Conservation (phyloP, 2,113 vertebrate genomes). For the Ahaetulla prasina region DNA sequence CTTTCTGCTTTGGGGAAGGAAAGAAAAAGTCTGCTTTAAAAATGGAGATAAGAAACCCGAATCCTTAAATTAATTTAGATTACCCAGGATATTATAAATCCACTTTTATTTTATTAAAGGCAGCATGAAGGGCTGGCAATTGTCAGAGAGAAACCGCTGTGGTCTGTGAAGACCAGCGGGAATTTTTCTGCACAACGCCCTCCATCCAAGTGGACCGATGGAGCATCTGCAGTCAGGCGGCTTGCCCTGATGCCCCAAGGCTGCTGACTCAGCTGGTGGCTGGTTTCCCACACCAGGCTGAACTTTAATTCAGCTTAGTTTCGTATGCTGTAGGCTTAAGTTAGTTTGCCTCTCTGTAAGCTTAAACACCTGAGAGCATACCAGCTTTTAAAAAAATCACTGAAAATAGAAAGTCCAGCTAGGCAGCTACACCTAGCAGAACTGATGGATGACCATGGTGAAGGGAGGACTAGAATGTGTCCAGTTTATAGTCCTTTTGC, state of each 20-base stretch:
- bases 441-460: neutral
- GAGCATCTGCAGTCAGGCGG: neutral
- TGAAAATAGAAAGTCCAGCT: neutral
- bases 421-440: neutral
- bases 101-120: neutral
- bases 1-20: constrained; percentile 76
- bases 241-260: neutral
- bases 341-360: neutral
- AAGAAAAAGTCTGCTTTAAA: constrained; percentile 68
- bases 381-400: neutral
- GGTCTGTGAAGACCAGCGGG: too few species aligned
- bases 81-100: neutral
- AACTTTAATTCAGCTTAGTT: neutral
- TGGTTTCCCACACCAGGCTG: neutral
- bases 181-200: neutral
- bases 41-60: constrained; percentile 42
- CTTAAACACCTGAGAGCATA: neutral
- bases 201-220: neutral
- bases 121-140: neutral
- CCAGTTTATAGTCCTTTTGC: neutral
- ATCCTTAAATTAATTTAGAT: neutral
- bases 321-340: neutral
- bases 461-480: neutral
- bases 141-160: neutral
- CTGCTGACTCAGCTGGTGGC: neutral